Conservation (phyloP, 2,113 vertebrate species). For the Pycnonotus jocosus region DNA sequence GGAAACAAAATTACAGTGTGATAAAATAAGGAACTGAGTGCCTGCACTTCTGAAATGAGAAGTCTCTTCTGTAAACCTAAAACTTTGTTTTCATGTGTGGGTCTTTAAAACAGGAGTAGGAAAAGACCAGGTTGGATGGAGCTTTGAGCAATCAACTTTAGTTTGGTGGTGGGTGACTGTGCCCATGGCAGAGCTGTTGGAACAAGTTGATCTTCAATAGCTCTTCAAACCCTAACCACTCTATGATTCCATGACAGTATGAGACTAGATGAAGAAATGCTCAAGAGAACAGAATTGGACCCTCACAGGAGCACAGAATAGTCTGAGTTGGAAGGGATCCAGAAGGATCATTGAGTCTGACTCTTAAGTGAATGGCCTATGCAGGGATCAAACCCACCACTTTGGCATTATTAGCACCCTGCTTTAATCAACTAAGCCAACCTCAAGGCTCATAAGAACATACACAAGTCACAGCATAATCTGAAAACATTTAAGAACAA, state of each 20-base stretch:
- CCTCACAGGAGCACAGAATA: neutral
- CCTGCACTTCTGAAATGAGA: neutral
- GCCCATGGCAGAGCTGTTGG: neutral
- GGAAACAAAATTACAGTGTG: neutral
- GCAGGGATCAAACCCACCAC: neutral
- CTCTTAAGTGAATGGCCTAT: neutral
- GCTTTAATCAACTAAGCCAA: neutral
- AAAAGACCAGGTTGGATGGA: neutral
- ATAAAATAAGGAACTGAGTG: neutral
- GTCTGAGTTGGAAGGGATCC: neutral
- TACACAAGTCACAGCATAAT: neutral
- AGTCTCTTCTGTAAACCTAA: neutral
- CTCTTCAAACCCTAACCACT: neutral
- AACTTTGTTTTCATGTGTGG: neutral
- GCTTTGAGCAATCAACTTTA: neutral
- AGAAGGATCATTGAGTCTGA: neutral
- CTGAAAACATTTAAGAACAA: neutral
- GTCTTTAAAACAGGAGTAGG: neutral
- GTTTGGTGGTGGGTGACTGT: neutral
- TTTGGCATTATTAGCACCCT: neutral
- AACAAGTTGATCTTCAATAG: neutral
- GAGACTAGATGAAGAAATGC: neutral
- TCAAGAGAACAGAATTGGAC: neutral
- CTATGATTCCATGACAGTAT: neutral
- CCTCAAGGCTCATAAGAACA: neutral